phyloP scores from a whole-genome alignment of 2,797 vertebrate genomes.

The Sternotherus odoratus region DNA sequence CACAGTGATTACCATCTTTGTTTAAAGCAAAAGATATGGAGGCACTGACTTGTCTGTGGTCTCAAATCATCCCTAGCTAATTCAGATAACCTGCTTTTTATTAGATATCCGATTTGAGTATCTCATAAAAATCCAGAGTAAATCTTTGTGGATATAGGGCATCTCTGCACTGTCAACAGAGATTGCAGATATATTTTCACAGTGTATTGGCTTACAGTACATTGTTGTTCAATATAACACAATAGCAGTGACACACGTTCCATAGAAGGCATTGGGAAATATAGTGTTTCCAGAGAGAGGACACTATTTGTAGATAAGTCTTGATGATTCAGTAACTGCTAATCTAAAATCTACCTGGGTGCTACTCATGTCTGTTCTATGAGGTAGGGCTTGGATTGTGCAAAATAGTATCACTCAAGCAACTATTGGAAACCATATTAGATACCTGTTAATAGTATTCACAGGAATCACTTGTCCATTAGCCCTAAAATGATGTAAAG shows the following conservation, averaged over 20 bases:
- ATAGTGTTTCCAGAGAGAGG: not conserved
- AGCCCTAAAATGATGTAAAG: not conserved
- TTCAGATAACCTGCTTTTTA: fast-evolving
- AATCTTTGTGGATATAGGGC: fast-evolving
- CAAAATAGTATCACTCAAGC: not conserved
- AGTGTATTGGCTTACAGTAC: not conserved
- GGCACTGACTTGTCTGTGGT: not conserved
- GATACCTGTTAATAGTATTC: not conserved
- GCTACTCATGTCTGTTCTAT: not conserved
- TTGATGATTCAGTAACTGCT: not conserved
- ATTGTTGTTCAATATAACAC: not conserved
- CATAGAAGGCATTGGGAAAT: not conserved
- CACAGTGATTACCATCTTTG: fast-evolving
- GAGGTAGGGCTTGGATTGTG: not conserved
- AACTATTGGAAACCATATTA: not conserved
- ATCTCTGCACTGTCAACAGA: fast-evolving
- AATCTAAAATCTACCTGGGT: not conserved
- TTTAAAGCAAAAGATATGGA: not conserved
- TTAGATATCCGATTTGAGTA: too few species aligned
- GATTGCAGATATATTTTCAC: not conserved
- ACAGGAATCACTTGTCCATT: not conserved
- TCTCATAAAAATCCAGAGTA: not conserved
- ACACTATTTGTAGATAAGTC: not conserved
- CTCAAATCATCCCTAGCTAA: not conserved
- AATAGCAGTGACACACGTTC: fast-evolving